Percentiles rank a stretch among this genome's conserved stretches.
Conservation (phyloP, 1,140 invertebrate species). For the Papilio polyxenes region DNA sequence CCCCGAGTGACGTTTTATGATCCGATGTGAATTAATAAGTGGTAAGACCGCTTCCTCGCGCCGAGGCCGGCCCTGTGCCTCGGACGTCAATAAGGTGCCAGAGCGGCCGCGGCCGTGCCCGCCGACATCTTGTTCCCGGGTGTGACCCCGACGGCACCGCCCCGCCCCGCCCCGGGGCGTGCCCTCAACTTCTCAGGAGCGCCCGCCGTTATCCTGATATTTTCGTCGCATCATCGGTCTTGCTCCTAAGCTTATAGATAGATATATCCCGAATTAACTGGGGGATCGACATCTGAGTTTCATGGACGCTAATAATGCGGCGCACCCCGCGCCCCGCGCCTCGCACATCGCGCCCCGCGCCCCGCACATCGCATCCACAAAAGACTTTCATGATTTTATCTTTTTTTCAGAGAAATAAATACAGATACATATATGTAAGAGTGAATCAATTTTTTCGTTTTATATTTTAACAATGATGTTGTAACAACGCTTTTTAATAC, state of each 20-base stretch:
- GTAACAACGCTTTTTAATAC: no score
- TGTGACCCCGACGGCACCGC: constrained; percentile 61
- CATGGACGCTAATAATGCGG: constrained; percentile 30
- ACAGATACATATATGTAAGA: no score
- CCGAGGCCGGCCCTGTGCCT: constrained; percentile 39
- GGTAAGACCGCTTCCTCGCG: no score
- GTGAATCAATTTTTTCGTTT: no score
- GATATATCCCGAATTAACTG: constrained; percentile 27
- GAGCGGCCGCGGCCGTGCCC: constrained; percentile 50
- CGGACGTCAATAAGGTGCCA: constrained; percentile 60
- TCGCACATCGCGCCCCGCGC: not conserved
- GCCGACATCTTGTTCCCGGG: constrained; percentile 66
- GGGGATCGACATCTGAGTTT: constrained; percentile 34
- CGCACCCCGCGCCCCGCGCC: not conserved
- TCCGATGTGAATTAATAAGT: not conserved
- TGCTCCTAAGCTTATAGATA: constrained; percentile 42
- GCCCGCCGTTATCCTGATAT: constrained; percentile 53
- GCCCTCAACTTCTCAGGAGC: constrained; percentile 58
- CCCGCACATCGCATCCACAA: no score
- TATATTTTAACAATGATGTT: no score
- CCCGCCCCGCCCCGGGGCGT: constrained; percentile 60
- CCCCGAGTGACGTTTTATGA: no score
- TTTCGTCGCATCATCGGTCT: constrained; percentile 49
- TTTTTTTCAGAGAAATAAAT: no score
- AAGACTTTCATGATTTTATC: no score